Base-by-base conservation (phyloP, 2,888 invertebrate genomes). In the Leptodirus hochenwartii region DNA sequence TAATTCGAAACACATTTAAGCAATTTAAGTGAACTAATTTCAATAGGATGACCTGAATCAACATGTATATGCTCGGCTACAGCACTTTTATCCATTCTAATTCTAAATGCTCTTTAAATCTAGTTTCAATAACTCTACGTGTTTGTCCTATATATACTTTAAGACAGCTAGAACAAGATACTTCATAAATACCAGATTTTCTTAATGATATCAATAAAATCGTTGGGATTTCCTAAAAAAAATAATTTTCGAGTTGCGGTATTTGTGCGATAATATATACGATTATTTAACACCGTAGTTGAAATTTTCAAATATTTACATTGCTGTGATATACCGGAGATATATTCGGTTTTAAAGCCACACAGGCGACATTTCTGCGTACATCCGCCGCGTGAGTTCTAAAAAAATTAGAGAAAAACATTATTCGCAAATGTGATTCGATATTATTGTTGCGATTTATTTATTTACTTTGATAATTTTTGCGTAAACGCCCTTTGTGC, bases 371-470 rank as follows among this genome's bases (percentile, higher is more conserved):
- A 49, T 76, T 77, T 47, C 72, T 66, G 27, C 79, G 62, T 3
- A 79, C 75, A 47, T 80, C 78, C 22, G 78, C 69, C 24, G 78
- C 76, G 56, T 76, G 70, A 49, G 75, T 75, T 44, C 74, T 75
- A 43, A 30, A 58, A 53, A 35, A 5, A 34, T 20, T 30, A 12
- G 17, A 27, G 15, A 20, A 16, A 29, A 12, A 6, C 17, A 32
- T 17, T 25, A 30, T 16, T 27, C 34, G 29, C 29, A 30, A 9
- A 26, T 26, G 25, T n/a, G 15, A 25, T 30, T 30, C 13, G 24
- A 16, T 24, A 27, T 27, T 13, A 17, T 20, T 14, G 12, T 22
- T 33, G 32, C 25, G 20, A 31, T 26, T 36, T 32, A 27, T 37
- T 31, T 40, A 39, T 42, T 44, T 54, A 68, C 66, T 72, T 75